These are phyloP conservation scores for Drosophila burlai DNA, from an alignment of 1,140 invertebrate species.

Conservation along the genomic window DNA sequence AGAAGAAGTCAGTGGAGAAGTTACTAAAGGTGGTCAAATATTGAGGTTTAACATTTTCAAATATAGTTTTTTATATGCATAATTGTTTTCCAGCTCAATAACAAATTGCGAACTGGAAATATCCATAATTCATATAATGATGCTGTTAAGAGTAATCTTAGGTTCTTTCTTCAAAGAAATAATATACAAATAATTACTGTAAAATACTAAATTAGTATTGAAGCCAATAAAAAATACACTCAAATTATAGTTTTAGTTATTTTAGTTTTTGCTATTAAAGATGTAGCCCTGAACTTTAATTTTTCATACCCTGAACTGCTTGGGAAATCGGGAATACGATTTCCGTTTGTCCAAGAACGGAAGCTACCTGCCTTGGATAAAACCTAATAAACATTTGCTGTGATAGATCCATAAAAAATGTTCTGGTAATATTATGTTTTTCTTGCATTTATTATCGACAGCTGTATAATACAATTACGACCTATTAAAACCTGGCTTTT, in stretches of 20 bases:
- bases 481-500: constrained; percentile 26
- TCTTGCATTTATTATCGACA: constrained; percentile 44
- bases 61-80: not conserved
- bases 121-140: not conserved
- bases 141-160: constrained; percentile 5
- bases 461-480: constrained; percentile 12
- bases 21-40: not conserved
- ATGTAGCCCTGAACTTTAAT: too few species aligned
- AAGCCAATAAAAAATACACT: constrained; percentile 4
- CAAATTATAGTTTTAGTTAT: not conserved
- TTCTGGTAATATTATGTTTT: not conserved
- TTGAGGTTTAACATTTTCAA: not conserved
- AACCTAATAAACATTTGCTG: not conserved
- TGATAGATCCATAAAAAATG: not conserved
- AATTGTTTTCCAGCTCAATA: not conserved
- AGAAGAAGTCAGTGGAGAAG: not conserved
- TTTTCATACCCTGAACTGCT: too few species aligned
- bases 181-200: not conserved
- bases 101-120: not conserved
- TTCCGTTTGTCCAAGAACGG: too few species aligned
- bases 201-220: constrained; percentile 28
- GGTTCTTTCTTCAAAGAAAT: constrained; percentile 11
- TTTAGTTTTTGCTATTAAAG: too few species aligned
- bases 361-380: too few species aligned
- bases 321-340: too few species aligned